Base-by-base conservation (phyloP, 2,797 vertebrate species). In the Tenualosa thibaudeaui region DNA sequence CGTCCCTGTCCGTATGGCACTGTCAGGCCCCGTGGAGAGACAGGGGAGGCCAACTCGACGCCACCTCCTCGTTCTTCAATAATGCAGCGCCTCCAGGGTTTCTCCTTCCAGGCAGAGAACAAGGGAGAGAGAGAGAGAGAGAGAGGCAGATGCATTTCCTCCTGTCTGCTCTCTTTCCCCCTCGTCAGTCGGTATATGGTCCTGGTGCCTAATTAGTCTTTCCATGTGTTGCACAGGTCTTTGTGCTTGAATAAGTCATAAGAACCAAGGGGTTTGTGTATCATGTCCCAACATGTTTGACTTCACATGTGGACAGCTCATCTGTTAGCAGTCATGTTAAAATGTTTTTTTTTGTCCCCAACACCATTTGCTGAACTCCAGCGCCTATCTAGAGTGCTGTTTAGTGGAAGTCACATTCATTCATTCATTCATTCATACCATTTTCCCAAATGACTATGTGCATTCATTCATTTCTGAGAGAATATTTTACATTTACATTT, bases 21-120 rank as follows among this genome's bases (percentile, higher is more conserved):
- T 46, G 71, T 31, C 65, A 71, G 65, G 65, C 37, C 68, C 40
- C 37, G 40, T 22, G 71, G 71, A 78, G 37, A 75, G 68, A 5
- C 26, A 40, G 68, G 31, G 31, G 68, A 78, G 71, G 71, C 71
- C 81, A 19, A 46, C 40, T 46, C 40, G 37, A 43, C 71, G 17
- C 71, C 40, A 82, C 75, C 49, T 50, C 51, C 46, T 9, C 82
- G 43, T 87, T 89, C 84, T 87, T 90, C 85, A 90, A 90, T 90
- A 89, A 90, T 90, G 89, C 88, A 90, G 78, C 71, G 51, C 53
- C 86, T 89, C 88, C 89, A 68, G 86, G 85, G 89, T 90, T 90
- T 88, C 89, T 87, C 81, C 85, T 90, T 87, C 95, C 84, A 94
- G 93, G 88, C 84, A 87, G 88, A 88, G 84, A 26, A 83, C 87